phyloP scores from a whole-genome alignment of 1,140 invertebrate genomes.

The Apis dorsata region DNA sequence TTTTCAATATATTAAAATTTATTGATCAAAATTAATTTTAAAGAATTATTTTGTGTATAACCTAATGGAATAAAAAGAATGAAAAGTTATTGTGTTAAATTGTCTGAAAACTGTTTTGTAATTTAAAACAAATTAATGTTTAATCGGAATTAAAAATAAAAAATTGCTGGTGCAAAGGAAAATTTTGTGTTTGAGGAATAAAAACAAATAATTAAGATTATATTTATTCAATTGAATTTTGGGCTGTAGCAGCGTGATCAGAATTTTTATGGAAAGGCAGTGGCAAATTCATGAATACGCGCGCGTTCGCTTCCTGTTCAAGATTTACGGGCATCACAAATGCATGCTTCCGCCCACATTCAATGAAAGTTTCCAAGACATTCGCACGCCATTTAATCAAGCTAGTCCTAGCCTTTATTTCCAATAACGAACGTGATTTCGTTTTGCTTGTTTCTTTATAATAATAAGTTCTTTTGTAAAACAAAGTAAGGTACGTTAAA shows the following conservation, averaged over 20 bases:
- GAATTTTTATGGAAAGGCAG: slow-evolving; percentile 55
- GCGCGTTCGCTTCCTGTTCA: slow-evolving; percentile 63
- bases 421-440: slow-evolving; percentile 4
- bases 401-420: slow-evolving; percentile 5
- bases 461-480: neutral
- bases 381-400: slow-evolving; percentile 47
- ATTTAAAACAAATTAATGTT: slow-evolving; percentile 4
- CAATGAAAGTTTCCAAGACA: slow-evolving; percentile 43
- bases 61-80: neutral
- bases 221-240: slow-evolving; percentile 25
- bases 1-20: neutral
- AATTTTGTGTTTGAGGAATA: no score
- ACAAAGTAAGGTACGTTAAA: neutral
- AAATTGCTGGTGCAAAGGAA: neutral
- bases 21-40: neutral
- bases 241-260: slow-evolving; percentile 33
- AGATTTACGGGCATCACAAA: slow-evolving; percentile 59
- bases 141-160: neutral
- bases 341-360: slow-evolving; percentile 58
- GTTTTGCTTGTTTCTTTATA: neutral
- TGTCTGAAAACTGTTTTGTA: neutral
- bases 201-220: neutral
- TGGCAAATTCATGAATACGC: slow-evolving; percentile 55
- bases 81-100: neutral
- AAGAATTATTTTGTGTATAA: neutral